Evolutionary conservation across 1,140 invertebrate genomes (phyloP).

Genomic region (Brachionus calyciflorus): DNA sequence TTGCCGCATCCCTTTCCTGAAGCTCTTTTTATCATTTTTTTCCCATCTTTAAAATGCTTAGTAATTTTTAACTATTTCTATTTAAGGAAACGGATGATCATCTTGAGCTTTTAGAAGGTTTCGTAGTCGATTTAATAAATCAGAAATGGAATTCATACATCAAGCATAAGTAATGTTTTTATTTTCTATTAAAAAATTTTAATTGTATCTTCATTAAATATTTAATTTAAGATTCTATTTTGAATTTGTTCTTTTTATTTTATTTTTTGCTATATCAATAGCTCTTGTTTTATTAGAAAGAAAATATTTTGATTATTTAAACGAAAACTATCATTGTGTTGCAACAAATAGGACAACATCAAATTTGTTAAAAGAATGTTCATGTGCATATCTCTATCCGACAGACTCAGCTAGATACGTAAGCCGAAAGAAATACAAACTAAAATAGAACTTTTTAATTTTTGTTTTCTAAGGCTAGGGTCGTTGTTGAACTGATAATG

Average conservation of each 20-base stretch:
- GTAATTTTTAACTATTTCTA: background rate
- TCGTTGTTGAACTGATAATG: constrained; percentile 4
- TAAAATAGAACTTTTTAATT: background rate
- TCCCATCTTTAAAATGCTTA: background rate
- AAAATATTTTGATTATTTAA: constrained; percentile 11
- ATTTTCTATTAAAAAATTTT: background rate
- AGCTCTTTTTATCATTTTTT: too few species aligned
- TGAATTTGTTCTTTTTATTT: constrained; percentile 11
- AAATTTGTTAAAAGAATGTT: background rate
- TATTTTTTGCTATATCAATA: constrained; percentile 6
- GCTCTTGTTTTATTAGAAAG: background rate
- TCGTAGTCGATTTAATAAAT: constrained; percentile 85
- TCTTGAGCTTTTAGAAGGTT: constrained; percentile 88
- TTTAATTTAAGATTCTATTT: constrained; percentile 39
- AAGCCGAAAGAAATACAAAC: background rate
- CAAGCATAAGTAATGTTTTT: constrained; percentile 22
- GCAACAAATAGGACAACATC: background rate
- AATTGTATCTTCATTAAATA: background rate
- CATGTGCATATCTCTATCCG: constrained; percentile 35
- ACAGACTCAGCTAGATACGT: background rate
- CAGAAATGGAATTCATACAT: constrained; percentile 81
- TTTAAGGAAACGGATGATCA: constrained; percentile 84
- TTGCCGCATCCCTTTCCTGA: too few species aligned
- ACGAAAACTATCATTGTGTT: background rate
- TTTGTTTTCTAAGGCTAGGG: background rate